Base-by-base conservation (phyloP, 2,888 invertebrate genomes). In the Leucoma salicis region DNA sequence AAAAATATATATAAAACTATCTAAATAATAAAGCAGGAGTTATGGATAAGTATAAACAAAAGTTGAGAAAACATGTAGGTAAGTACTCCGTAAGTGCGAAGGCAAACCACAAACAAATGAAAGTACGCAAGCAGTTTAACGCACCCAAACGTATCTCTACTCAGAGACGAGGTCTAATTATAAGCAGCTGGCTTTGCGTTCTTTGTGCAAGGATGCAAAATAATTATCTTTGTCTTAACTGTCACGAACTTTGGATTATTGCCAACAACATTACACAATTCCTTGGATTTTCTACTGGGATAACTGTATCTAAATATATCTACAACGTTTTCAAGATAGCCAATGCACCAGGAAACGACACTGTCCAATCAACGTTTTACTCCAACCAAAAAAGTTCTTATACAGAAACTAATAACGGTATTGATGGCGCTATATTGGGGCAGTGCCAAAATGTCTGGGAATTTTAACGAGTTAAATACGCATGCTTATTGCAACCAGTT, bases 391-490 rank as follows among this genome's bases (percentile, higher is more conserved):
- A 36, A 35, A 47, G 33, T 46, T 51, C 46, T 29, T 42, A 51
- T 46, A 49, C 39, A 35, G 47, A 48, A 46, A 51, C 51, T 42
- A 53, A 44, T 45, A 51, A 42, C 43, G 38, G 39, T 52, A 62
- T 62, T 53, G 55, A 60, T 56, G 57, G 45, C 46, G 56, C 53
- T 61, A 41, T 29, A 64, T 71, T 73, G 73, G 72, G 64, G 41
- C 42, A 55, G 58, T 60, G 73, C 73, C 73, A 73, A 63, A 69
- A 65, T 43, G 73, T 73, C 73, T 73, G 73, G 57, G 70, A 67
- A 73, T 73, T 66, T 73, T 66, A 69, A 73, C 57, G 66, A 65
- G 51, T 56, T 52, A 46, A 41, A 48, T 31, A 45, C 53, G 53
- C 40, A 53, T 32, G 51, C 39, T 49, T 31, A 39, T 8, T 55